Evolutionary conservation across 2,888 invertebrate genomes (phyloP), one percentile per base, ranked within the genome.

Genomic region (Mythimna impura): DNA sequence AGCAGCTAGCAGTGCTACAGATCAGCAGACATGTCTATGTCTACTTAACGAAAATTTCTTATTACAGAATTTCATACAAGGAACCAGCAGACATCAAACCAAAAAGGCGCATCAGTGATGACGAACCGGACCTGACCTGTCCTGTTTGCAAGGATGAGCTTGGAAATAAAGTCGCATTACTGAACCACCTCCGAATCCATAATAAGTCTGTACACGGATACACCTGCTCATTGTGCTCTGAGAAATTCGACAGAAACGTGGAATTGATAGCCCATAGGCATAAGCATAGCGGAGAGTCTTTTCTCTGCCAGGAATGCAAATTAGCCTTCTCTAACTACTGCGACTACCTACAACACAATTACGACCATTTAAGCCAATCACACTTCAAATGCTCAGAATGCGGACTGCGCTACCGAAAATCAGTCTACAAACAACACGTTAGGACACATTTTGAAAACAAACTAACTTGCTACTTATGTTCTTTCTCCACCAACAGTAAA

Each of bases 291-390:
- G 17, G 66, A 5, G 86, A 88, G 36, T 66, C 73, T 3, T 76
- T 76, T 3, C 81, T 89, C 0, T 91, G 91, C 7, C 64, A 78
- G 2, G 20, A 40, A 34, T 90, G 90, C 36, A 77, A 88, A 68
- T 54, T 85, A 0, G 87, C 88, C 0, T 91, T 88, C n/a, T 84
- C 88, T 0, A 73, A 86, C n/a, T 86, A 89, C 47, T 71, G 82
- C 0, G 87, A 89, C 3, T 91, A 73, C 17, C 34, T 89, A 3
- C 57, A 81, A 0, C 91, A 91, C 20, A 74, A 82, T 7, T 17
- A 81, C 0, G 70, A 34, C 0, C 91, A 90, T 47, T n/a, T 52
- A 3, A 73, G 66, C 0, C 36, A 22, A 6, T 2, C 40, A 0
- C 17, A 57, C 0, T 82, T 76, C 57, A 82, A 78, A 43, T 91